A percentile compares a stretch with the other conserved stretches of the same genome.
Conservation (phyloP, 2,113 vertebrate genomes). For the Ursus arctos region DNA sequence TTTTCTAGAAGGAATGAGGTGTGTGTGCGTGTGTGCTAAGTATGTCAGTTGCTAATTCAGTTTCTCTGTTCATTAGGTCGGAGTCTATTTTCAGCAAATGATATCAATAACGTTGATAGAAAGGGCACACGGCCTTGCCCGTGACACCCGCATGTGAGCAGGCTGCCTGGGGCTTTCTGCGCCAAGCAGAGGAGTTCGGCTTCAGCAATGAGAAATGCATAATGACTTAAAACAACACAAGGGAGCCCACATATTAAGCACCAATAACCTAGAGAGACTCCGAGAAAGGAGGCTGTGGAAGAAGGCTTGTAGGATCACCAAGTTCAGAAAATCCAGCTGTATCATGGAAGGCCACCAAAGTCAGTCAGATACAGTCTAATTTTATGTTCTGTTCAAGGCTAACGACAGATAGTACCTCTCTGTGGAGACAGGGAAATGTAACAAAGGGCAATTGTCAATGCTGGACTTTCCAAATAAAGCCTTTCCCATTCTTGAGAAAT, state of each 20-base stretch:
- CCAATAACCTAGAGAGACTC: neutral
- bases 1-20: slow-evolving; percentile 59
- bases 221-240: neutral
- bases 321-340: neutral
- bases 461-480: neutral
- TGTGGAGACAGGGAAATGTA: neutral
- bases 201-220: neutral
- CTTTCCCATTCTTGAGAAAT: neutral
- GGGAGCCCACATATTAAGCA: neutral
- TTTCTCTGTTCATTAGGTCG: slow-evolving; percentile 30
- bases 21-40: slow-evolving; percentile 9
- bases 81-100: slow-evolving; percentile 74
- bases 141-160: accelerated
- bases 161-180: neutral
- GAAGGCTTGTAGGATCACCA: neutral
- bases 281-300: neutral
- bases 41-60: slow-evolving; percentile 75
- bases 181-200: neutral
- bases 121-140: neutral
- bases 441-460: neutral
- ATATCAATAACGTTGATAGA: neutral
- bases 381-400: neutral
- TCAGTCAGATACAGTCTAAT: neutral
- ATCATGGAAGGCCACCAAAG: neutral
- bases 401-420: neutral